phyloP scores from a whole-genome alignment of 2,888 invertebrate genomes.

The Cosmia pyralina region DNA sequence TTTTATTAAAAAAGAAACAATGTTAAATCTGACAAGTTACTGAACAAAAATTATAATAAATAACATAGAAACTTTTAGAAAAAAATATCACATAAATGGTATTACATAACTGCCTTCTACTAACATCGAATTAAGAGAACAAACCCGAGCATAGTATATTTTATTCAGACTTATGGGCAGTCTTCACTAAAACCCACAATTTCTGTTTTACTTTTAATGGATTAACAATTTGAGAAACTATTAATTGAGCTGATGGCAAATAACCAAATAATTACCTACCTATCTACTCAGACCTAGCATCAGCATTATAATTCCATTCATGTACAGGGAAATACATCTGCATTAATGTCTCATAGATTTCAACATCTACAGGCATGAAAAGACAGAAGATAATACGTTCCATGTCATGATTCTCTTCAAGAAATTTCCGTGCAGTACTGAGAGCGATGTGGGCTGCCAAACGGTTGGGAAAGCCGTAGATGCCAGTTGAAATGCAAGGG shows the following conservation, averaged over 20 bases:
- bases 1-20: constrained; percentile 12
- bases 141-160: constrained; percentile 9
- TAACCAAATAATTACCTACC: neutral
- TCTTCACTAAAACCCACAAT: neutral
- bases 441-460: constrained; percentile 94
- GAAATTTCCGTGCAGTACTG: constrained; percentile 91
- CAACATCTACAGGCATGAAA: constrained; percentile 93
- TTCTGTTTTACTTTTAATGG: neutral
- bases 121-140: neutral
- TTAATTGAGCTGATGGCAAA: neutral
- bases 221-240: neutral
- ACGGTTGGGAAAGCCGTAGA: constrained; percentile 96
- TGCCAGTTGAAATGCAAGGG: constrained; percentile 97
- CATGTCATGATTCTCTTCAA: constrained; percentile 89
- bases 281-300: constrained; percentile 66
- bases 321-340: constrained; percentile 93
- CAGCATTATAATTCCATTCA: constrained; percentile 74
- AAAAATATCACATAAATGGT: constrained; percentile 26
- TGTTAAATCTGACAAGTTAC: neutral
- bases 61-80: neutral
- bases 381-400: constrained; percentile 95
- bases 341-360: constrained; percentile 93
- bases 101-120: neutral
- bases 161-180: constrained; percentile 27
- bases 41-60: neutral